Conservation (phyloP, 2,113 vertebrate genomes). For the Passer montanus region DNA sequence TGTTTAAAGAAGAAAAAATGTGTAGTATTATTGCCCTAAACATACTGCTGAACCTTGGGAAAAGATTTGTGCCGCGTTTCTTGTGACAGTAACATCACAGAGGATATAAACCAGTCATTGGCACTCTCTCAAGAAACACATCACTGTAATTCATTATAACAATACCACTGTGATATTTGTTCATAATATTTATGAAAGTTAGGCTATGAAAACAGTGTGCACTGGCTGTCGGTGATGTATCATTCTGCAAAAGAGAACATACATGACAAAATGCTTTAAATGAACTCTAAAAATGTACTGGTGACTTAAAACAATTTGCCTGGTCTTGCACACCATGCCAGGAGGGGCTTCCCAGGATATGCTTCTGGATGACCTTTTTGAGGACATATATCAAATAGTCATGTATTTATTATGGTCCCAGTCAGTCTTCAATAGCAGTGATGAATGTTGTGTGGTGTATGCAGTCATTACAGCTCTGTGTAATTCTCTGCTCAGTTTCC, state of each 20-base stretch:
- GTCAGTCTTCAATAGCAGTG: slow-evolving; percentile 2
- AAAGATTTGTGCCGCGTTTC: slow-evolving; percentile 72
- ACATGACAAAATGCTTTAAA: slow-evolving; percentile 59
- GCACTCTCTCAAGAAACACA: slow-evolving; percentile 75
- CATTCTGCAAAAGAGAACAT: slow-evolving; percentile 59
- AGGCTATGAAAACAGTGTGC: slow-evolving; percentile 71
- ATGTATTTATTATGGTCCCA: slow-evolving; percentile 41
- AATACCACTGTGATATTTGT: slow-evolving; percentile 73
- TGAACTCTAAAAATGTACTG: slow-evolving; percentile 61
- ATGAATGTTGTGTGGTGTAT: slow-evolving; percentile 5
- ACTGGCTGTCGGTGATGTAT: slow-evolving; percentile 71
- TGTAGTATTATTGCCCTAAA: slow-evolving; percentile 58
- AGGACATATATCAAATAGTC: slow-evolving; percentile 37
- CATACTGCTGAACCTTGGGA: slow-evolving; percentile 63
- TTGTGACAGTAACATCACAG: slow-evolving; percentile 67
- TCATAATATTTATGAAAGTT: slow-evolving; percentile 78
- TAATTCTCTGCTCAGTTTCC: slow-evolving; percentile 13
- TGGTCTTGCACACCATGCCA: not conserved
- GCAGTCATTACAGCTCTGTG: not conserved
- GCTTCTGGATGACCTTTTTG: slow-evolving; percentile 38
- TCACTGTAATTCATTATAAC: slow-evolving; percentile 74
- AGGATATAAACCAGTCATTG: slow-evolving; percentile 76
- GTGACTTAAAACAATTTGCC: slow-evolving; percentile 16
- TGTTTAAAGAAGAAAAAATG: not conserved
- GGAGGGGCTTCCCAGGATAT: slow-evolving; percentile 44